Base-by-base conservation (phyloP, 2,888 invertebrate genomes). In the Dasypolia templi region DNA sequence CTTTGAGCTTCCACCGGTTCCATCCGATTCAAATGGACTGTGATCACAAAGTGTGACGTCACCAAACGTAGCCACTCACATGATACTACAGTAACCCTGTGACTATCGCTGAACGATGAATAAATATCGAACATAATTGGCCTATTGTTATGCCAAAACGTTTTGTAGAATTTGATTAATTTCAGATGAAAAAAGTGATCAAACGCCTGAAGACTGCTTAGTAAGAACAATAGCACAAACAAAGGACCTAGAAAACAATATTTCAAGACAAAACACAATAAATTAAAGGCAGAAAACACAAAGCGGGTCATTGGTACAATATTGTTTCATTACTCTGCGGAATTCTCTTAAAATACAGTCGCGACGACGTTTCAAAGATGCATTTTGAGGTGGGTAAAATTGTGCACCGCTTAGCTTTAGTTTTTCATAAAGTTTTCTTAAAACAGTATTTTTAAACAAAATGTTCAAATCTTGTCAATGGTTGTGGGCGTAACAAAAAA, bases 291-390 rank as follows among this genome's bases (percentile, higher is more conserved):
- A 46, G 46, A 61, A 39, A 72, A 63, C 42, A 70, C 66, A 72
- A 84, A 80, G 64, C 63, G 49, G 56, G 56, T 72, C 71, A 81
- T 75, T 81, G 75, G 59, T 72, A 80, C 67, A 65, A 80, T 80
- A 73, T 84, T 76, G 55, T 75, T 77, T 72, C 69, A 67, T 79
- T 84, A 65, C 63, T 63, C 66, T 44, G 66, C 26, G 55, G 69
- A 65, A 65, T 66, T 61, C 64, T 70, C 67, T 83, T 64, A 61
- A 70, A 69, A 84, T 55, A 77, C 56, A 58, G 12, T 42, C 44
- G 7, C 55, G 12, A 72, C 55, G 12, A 72, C 51, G 4, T 56
- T 65, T 61, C 44, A 5, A n/a, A 26, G 32, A 17, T 63, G 32
- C 46, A 72, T 63, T 72, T 17, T 51, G 35, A 39, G 17, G 19